Conservation (phyloP, 2,797 vertebrate species). For the Meda fulgida region DNA sequence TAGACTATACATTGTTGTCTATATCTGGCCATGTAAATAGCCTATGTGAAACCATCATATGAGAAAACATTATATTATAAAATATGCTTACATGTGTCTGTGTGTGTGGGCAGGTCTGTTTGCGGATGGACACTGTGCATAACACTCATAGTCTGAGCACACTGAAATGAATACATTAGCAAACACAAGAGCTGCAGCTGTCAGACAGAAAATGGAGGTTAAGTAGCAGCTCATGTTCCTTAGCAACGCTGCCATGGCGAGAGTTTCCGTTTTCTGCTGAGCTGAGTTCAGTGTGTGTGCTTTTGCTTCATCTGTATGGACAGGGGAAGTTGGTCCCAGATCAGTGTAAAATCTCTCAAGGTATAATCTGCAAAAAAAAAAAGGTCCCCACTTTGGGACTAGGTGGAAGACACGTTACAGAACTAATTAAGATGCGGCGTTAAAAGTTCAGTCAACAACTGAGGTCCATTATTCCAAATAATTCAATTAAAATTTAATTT, state of each 20-base stretch:
- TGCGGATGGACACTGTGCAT: conserved; percentile 61
- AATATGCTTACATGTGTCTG: background rate
- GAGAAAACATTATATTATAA: background rate
- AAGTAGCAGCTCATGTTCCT: conserved; percentile 79
- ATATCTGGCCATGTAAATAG: conserved; percentile 18
- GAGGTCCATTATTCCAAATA: background rate
- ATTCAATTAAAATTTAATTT: background rate
- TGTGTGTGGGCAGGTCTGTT: conserved; percentile 39
- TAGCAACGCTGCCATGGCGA: conserved; percentile 71
- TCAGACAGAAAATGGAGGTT: conserved; percentile 68
- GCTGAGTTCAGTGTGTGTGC: conserved; percentile 16
- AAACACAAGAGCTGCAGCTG: conserved; percentile 74
- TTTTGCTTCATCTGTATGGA: conserved; percentile 23
- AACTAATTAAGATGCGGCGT: background rate
- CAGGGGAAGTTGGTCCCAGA: conserved; percentile 4
- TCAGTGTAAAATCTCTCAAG: background rate
- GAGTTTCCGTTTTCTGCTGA: conserved; percentile 34
- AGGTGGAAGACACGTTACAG: background rate
- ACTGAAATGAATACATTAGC: conserved; percentile 78
- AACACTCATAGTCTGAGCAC: conserved; percentile 68
- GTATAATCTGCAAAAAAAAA: background rate
- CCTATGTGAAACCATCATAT: background rate
- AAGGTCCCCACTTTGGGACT: background rate
- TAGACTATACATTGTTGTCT: conserved; percentile 32
- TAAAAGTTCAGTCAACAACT: background rate